Conservation (phyloP, 2,113 vertebrate species). For the Anolis sagrei region DNA sequence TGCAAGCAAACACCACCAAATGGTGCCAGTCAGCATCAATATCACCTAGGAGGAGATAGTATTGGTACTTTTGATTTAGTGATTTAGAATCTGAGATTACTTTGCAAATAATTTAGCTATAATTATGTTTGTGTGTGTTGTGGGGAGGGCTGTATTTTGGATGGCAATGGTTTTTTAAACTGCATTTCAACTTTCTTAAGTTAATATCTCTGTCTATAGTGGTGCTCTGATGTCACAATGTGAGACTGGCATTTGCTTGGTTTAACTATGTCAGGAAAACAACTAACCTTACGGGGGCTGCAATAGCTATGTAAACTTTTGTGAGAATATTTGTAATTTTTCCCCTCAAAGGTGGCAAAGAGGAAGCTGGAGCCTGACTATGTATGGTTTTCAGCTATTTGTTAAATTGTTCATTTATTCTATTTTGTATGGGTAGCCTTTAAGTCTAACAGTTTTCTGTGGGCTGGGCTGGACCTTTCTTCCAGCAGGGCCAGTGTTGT, state of each 20-base stretch:
- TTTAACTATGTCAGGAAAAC: neutral
- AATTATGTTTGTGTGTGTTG: neutral
- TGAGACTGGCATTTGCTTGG: neutral
- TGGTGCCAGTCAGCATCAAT: too few relatives aligned
- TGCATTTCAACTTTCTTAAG: too few relatives aligned
- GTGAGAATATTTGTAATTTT: neutral
- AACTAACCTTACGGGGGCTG: neutral
- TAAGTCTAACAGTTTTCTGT: too few relatives aligned
- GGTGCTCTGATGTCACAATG: constrained; percentile 5
- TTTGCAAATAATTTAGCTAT: neutral
- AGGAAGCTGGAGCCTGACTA: neutral
- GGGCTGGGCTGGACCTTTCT: neutral
- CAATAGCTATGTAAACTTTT: neutral
- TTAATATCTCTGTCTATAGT: neutral
- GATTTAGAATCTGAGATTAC: neutral
- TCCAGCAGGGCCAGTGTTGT: neutral
- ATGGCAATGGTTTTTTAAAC: neutral
- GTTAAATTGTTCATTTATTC: too few relatives aligned
- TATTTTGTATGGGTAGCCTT: too few relatives aligned
- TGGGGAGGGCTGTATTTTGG: too few relatives aligned
- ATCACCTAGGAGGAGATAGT: neutral
- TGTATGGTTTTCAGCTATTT: too few relatives aligned
- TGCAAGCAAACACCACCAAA: too few relatives aligned
- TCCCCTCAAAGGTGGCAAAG: neutral
- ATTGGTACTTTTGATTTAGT: neutral